These are phyloP conservation scores for Acleris literana DNA, from an alignment of 2,888 invertebrate species.

Conservation along the genomic window DNA sequence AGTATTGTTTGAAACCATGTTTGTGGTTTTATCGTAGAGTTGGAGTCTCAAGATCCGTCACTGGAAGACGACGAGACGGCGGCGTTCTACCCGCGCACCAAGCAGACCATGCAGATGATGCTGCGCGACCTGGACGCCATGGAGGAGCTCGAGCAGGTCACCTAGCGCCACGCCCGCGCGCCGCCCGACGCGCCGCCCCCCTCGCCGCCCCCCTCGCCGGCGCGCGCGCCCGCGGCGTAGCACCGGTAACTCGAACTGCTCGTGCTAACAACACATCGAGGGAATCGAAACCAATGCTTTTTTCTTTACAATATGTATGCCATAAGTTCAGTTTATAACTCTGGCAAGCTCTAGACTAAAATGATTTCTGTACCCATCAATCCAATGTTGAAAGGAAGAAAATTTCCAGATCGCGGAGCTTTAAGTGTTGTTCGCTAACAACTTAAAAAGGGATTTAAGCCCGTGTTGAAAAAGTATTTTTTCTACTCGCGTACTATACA, in stretches of 20 bases:
- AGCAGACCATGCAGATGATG: slow-evolving; percentile 89
- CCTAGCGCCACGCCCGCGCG: slow-evolving; percentile 45
- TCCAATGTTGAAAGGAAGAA: too few species aligned
- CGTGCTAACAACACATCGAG: not conserved
- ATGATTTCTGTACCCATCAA: too few species aligned
- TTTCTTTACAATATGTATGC: too few species aligned
- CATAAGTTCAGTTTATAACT: too few species aligned
- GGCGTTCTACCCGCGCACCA: slow-evolving; percentile 85
- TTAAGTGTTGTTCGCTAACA: too few species aligned
- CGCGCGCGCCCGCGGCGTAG: too few species aligned
- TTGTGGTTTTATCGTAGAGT: slow-evolving; percentile 59
- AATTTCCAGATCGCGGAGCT: too few species aligned
- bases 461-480: too few species aligned
- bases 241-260: not conserved
- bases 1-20: not conserved
- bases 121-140: slow-evolving; percentile 88
- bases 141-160: slow-evolving; percentile 85
- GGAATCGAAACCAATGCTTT: not conserved
- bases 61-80: slow-evolving; percentile 83
- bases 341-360: too few species aligned
- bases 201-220: not conserved
- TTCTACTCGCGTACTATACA: too few species aligned
- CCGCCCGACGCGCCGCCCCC: not conserved
- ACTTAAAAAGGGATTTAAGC: too few species aligned
- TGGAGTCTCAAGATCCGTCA: slow-evolving; percentile 85